Percentiles rank a stretch among this genome's conserved stretches.
Evolutionary conservation across 2,113 vertebrate genomes (phyloP).

Genomic region (Eulemur rufifrons): DNA sequence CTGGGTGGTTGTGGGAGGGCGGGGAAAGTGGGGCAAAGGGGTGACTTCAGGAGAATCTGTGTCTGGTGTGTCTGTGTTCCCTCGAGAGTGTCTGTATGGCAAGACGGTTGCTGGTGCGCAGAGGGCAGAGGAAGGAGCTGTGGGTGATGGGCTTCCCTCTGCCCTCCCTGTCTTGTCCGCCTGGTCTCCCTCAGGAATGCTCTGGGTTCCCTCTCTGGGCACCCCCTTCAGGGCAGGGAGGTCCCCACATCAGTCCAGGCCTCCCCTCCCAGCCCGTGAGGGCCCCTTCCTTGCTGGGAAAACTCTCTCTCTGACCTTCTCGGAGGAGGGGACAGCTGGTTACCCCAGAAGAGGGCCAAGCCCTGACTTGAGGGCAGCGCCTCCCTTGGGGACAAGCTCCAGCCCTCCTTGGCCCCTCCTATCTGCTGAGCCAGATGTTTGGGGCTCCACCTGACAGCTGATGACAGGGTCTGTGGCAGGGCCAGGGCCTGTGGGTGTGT

Average conservation of each 20-base stretch:
- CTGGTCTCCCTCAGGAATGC: background rate
- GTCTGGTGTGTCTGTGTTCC: background rate
- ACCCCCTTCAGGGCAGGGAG: background rate
- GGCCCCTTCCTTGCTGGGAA: background rate
- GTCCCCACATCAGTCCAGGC: background rate
- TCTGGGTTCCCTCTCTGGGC: background rate
- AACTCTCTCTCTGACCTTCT: background rate
- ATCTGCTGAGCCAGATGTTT: constrained; percentile 68
- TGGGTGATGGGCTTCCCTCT: background rate
- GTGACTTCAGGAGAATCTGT: accelerated
- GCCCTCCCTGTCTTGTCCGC: no score
- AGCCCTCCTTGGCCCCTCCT: background rate
- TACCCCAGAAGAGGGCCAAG: background rate
- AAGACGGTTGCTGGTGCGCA: background rate
- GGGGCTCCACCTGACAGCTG: constrained; percentile 37
- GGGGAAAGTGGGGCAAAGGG: accelerated
- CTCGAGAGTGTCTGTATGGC: background rate
- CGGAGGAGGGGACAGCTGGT: background rate
- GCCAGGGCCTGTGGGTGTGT: constrained; percentile 32
- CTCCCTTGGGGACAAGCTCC: background rate
- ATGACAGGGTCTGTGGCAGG: background rate
- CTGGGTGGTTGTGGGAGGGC: accelerated
- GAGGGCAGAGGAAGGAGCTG: background rate
- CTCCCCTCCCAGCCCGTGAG: background rate
- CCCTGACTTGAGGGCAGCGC: background rate